Percentiles rank a stretch among this genome's conserved stretches.
phyloP scores from a whole-genome alignment of 2,888 invertebrate genomes.

The Blastobasis lacticolella region DNA sequence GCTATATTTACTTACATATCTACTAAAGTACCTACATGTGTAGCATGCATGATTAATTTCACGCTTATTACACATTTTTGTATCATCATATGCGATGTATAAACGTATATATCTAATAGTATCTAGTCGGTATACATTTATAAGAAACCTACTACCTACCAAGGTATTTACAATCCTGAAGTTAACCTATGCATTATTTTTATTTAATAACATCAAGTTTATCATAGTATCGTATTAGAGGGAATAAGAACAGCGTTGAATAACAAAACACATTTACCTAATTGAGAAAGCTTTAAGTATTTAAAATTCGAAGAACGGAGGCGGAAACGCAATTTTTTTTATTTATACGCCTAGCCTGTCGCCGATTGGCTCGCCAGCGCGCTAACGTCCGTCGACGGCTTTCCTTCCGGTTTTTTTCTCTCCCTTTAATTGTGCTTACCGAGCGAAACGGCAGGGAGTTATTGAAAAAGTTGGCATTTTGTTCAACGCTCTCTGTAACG shows the following conservation, averaged over 20 bases:
- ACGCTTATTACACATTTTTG: too few relatives aligned
- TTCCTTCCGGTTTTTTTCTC: slow-evolving; percentile 22
- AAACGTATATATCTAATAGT: too few relatives aligned
- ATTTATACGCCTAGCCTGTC: slow-evolving; percentile 23
- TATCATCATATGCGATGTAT: too few relatives aligned
- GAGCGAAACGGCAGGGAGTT: slow-evolving; percentile 42
- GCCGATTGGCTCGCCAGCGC: slow-evolving; percentile 24
- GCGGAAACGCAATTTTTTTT: slow-evolving; percentile 23
- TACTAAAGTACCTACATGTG: not conserved
- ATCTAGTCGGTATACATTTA: too few relatives aligned
- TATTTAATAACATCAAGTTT: too few relatives aligned
- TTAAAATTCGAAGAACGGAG: slow-evolving; percentile 1
- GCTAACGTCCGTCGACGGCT: slow-evolving; percentile 28
- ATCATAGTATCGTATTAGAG: too few relatives aligned
- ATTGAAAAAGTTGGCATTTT: slow-evolving; percentile 51
- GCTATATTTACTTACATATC: too few relatives aligned
- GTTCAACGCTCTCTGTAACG: not conserved
- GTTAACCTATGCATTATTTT: too few relatives aligned
- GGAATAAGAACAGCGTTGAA: not conserved
- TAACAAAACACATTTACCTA: not conserved
- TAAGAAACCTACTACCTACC: too few relatives aligned
- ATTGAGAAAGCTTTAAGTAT: slow-evolving; percentile 1
- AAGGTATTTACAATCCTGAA: too few relatives aligned
- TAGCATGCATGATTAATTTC: not conserved
- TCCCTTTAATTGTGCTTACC: slow-evolving; percentile 44